These are phyloP conservation scores for Polydrusus pterygomalis DNA, from an alignment of 2,888 invertebrate species.

Conservation along the genomic window DNA sequence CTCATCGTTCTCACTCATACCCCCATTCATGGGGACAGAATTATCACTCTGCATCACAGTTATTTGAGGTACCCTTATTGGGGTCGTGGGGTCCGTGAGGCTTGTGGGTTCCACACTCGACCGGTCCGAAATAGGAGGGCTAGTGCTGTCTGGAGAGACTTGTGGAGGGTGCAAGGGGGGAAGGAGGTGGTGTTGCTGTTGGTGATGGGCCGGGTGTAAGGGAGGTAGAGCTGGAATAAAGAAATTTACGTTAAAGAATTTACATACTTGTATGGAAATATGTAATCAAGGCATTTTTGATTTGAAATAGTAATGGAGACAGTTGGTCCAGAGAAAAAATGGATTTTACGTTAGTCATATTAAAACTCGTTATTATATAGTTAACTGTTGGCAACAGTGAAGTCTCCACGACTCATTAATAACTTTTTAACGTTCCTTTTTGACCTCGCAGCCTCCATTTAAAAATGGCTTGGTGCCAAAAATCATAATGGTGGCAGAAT, in stretches of 20 bases:
- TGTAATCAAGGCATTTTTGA: too few species aligned
- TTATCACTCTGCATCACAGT: slow-evolving; percentile 33
- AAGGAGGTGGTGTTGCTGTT: slow-evolving; percentile 56
- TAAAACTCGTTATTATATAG: too few species aligned
- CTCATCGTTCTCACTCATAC: slow-evolving; percentile 71
- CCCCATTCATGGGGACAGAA: slow-evolving; percentile 60
- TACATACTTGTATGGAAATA: too few species aligned
- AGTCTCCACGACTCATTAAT: slow-evolving; percentile 11
- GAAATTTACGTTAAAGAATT: neutral
- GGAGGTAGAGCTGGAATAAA: slow-evolving; percentile 57
- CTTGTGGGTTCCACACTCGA: slow-evolving; percentile 66
- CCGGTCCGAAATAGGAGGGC: slow-evolving; percentile 86
- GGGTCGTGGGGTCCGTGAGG: slow-evolving; percentile 43
- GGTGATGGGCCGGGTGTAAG: slow-evolving; percentile 43
- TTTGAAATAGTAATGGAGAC: neutral
- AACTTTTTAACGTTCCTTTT: slow-evolving; percentile 10
- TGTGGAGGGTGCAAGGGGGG: slow-evolving; percentile 70
- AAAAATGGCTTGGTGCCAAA: slow-evolving; percentile 40
- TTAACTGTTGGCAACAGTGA: neutral
- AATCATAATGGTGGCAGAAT: slow-evolving; percentile 39
- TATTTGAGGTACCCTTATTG: slow-evolving; percentile 33
- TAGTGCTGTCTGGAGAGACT: slow-evolving; percentile 90
- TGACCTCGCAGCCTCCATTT: slow-evolving; percentile 8
- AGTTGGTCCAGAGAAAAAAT: too few species aligned
- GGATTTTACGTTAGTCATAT: too few species aligned